These are phyloP conservation scores for Eulemur coronatus DNA, from an alignment of 2,797 vertebrate species.

Conservation along the genomic window DNA sequence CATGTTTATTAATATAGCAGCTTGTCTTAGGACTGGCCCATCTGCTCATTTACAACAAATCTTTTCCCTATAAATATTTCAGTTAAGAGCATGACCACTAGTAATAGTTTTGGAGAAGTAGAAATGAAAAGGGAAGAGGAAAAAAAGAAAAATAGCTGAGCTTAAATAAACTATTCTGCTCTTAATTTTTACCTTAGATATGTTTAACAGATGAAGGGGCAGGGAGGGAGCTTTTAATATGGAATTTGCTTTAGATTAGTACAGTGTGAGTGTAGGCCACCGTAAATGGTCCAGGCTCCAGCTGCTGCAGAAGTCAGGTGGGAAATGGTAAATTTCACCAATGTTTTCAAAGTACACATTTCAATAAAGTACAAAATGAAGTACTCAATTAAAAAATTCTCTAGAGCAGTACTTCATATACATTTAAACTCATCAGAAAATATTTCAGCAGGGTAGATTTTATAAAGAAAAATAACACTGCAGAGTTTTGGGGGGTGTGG, in stretches of 20 bases:
- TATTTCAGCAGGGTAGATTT: neutral
- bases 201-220: conserved; percentile 22
- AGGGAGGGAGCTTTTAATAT: conserved; percentile 28
- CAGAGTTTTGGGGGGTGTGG: neutral
- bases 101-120: conserved; percentile 60
- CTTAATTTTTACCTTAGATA: conserved; percentile 38
- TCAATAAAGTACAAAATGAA: conserved; percentile 69
- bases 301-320: conserved; percentile 72
- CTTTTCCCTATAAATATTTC: conserved; percentile 83
- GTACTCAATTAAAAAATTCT: conserved; percentile 68
- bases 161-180: conserved; percentile 10
- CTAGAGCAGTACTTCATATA: conserved; percentile 25
- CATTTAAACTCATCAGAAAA: conserved; percentile 66
- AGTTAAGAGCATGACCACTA: conserved; percentile 79
- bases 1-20: conserved; percentile 87
- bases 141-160: neutral
- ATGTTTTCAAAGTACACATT: conserved; percentile 63
- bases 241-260: conserved; percentile 79
- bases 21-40: conserved; percentile 85
- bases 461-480: conserved; percentile 59
- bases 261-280: conserved; percentile 30
- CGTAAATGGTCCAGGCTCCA: conserved; percentile 59
- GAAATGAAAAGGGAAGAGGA: neutral
- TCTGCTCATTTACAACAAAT: conserved; percentile 86
- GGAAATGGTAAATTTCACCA: conserved; percentile 68